phyloP scores from a whole-genome alignment of 2,888 invertebrate species.

The Lypha dubia region DNA sequence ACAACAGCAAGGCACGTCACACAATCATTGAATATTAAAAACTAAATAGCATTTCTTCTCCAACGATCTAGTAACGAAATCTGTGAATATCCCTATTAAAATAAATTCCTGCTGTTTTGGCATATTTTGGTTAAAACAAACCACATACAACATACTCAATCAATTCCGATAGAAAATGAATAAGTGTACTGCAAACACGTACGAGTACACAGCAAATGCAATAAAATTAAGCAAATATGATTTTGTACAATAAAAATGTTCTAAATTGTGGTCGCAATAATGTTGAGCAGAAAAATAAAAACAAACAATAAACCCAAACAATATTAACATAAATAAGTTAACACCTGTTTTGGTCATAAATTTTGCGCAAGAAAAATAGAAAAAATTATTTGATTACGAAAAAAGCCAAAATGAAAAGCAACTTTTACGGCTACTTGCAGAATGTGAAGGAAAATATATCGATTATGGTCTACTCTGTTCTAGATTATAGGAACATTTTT shows the following conservation, averaged over 20 bases:
- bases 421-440: neutral
- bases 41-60: no score
- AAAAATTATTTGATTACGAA: neutral
- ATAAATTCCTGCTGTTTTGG: neutral
- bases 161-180: slow-evolving; percentile 46
- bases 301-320: slow-evolving; percentile 30
- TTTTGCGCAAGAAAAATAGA: neutral
- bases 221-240: slow-evolving; percentile 44
- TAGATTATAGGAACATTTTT: no score
- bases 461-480: no score
- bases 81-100: neutral
- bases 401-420: neutral
- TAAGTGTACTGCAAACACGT: slow-evolving; percentile 1
- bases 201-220: slow-evolving; percentile 26
- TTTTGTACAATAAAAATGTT: slow-evolving; percentile 42
- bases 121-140: slow-evolving; percentile 16
- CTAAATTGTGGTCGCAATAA: slow-evolving; percentile 62
- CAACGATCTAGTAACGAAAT: no score
- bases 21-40: no score
- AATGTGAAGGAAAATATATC: neutral
- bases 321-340: slow-evolving; percentile 47
- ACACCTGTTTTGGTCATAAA: slow-evolving; percentile 52
- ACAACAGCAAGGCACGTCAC: no score
- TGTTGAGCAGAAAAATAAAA: neutral
- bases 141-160: slow-evolving; percentile 50